Conservation (phyloP, 2,113 vertebrate species). For the Leptobrachium ailaonicum region DNA sequence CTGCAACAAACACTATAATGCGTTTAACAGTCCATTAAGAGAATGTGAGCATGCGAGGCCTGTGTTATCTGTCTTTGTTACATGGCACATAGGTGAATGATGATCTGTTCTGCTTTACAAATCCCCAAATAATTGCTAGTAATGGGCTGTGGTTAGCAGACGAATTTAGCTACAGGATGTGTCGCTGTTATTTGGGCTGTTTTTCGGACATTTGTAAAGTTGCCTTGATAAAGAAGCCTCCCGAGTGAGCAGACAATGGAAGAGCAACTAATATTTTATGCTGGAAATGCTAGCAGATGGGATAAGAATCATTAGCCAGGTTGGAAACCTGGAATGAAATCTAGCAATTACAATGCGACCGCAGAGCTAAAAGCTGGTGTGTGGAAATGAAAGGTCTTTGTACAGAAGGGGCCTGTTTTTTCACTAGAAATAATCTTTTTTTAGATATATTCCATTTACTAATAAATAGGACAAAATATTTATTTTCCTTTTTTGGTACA, state of each 20-base stretch:
- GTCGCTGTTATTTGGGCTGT: slow-evolving; percentile 1
- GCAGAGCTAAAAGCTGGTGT: not conserved
- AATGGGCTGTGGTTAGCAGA: slow-evolving; percentile 21
- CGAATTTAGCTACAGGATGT: not conserved
- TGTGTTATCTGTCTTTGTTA: slow-evolving; percentile 16
- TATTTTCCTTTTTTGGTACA: too few relatives aligned
- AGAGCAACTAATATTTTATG: slow-evolving; percentile 25
- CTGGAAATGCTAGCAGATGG: slow-evolving; percentile 25
- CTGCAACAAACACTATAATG: slow-evolving; percentile 17
- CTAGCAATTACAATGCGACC: slow-evolving; percentile 23
- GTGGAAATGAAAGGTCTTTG: not conserved
- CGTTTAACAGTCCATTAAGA: slow-evolving; percentile 24
- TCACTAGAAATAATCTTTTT: too few relatives aligned
- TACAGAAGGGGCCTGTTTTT: not conserved
- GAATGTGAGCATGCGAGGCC: slow-evolving; percentile 6
- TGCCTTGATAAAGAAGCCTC: not conserved
- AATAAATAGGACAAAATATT: too few relatives aligned
- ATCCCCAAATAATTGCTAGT: slow-evolving; percentile 19
- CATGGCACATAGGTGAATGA: slow-evolving; percentile 19
- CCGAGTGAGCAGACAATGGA: not conserved
- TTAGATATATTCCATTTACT: too few relatives aligned
- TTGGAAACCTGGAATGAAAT: slow-evolving; percentile 5
- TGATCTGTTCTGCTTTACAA: slow-evolving; percentile 7
- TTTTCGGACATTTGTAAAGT: not conserved
- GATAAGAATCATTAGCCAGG: slow-evolving; percentile 37